Conservation (phyloP, 2,113 vertebrate genomes). For the Lycocorax pyrrhopterus region DNA sequence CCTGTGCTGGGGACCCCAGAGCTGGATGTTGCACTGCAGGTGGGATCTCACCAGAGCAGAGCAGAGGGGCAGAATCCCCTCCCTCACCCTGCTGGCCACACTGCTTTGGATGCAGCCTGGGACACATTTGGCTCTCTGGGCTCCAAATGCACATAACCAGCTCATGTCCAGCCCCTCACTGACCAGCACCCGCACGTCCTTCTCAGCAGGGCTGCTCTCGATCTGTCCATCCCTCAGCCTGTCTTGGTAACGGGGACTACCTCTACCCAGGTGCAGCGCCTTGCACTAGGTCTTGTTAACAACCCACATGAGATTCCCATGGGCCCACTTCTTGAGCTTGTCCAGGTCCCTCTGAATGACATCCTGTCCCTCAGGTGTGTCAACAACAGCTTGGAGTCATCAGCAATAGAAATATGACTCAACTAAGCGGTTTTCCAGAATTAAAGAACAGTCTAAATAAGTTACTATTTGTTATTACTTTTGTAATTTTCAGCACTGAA, state of each 20-base stretch:
- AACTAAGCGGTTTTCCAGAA: background rate
- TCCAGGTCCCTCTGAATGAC: background rate
- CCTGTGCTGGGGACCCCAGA: background rate
- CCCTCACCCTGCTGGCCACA: fast-evolving
- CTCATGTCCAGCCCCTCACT: background rate
- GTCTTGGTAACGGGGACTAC: fast-evolving
- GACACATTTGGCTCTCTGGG: background rate
- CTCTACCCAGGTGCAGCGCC: too few relatives aligned
- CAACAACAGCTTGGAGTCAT: background rate
- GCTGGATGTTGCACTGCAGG: background rate
- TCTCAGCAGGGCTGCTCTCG: background rate
- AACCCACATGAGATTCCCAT: too few relatives aligned
- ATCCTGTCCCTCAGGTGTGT: background rate
- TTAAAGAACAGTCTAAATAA: background rate
- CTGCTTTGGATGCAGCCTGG: background rate
- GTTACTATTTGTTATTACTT: background rate
- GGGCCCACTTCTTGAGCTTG: background rate
- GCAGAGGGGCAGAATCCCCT: background rate
- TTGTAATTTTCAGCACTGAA: background rate
- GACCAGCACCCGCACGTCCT: background rate
- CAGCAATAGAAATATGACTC: background rate
- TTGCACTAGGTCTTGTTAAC: too few relatives aligned
- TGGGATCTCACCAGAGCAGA: background rate
- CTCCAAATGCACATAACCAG: background rate
- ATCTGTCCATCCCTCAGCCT: background rate